These are phyloP conservation scores for Drosophila limbata DNA, from an alignment of 2,888 invertebrate species.

Conservation along the genomic window DNA sequence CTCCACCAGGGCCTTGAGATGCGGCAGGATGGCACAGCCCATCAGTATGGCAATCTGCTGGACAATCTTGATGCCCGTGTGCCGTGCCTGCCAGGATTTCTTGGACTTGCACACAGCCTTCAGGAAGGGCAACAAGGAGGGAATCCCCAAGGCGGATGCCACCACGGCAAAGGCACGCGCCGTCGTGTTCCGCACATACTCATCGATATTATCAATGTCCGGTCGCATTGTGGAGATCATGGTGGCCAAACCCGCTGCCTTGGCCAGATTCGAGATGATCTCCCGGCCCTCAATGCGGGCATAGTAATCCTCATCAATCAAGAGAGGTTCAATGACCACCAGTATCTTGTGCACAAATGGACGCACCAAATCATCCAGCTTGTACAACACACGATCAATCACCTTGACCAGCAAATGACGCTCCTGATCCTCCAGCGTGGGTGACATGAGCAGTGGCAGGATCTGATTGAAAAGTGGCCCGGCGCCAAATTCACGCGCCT, in stretches of 20 bases:
- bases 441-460: constrained; percentile 99
- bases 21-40: constrained; percentile 99
- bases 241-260: constrained; percentile 99
- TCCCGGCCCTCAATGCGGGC: constrained; percentile 99
- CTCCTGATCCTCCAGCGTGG: constrained; percentile 99
- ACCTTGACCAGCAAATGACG: constrained; percentile 99
- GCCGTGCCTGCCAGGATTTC: constrained; percentile 99
- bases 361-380: constrained; percentile 98
- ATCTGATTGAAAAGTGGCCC: constrained; percentile 99
- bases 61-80: constrained; percentile 99
- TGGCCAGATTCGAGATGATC: constrained; percentile 99
- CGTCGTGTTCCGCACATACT: constrained; percentile 99
- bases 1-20: constrained; percentile 98
- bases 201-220: constrained; percentile 99
- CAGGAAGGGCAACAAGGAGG: constrained; percentile 97
- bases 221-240: constrained; percentile 99
- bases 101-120: constrained; percentile 99
- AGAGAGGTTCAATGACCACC: constrained; percentile 98
- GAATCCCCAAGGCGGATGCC: constrained; percentile 98
- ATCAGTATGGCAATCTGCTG: constrained; percentile 99
- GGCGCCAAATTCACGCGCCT: constrained; percentile 99
- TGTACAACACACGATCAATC: constrained; percentile 99
- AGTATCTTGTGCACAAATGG: constrained; percentile 99
- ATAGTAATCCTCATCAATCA: constrained; percentile 99
- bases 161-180: constrained; percentile 99